A percentile compares a stretch with the other conserved stretches of the same genome.
Conservation (phyloP, 1,140 invertebrate species). For the Leptinotarsa undecemlineata region DNA sequence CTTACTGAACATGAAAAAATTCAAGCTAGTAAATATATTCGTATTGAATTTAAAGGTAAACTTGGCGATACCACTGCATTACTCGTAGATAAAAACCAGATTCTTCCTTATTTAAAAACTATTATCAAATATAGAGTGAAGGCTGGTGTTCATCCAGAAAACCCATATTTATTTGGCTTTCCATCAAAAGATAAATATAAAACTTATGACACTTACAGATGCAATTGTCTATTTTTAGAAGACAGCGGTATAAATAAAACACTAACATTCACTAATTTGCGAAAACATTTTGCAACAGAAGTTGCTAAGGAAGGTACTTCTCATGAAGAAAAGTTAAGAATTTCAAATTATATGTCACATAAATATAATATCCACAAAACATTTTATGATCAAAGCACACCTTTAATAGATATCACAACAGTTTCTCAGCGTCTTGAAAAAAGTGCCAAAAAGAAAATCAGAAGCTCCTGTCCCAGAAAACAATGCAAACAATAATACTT, state of each 20-base stretch:
- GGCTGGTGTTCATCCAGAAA: constrained; percentile 11
- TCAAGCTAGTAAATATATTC: constrained; percentile 14
- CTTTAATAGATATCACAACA: neutral
- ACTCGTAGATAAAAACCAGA: constrained; percentile 1
- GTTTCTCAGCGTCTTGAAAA: neutral
- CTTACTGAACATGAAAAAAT: constrained; percentile 9
- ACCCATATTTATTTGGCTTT: constrained; percentile 9
- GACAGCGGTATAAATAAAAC: constrained; percentile 8
- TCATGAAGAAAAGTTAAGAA: constrained; percentile 12
- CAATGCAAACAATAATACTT: neutral
- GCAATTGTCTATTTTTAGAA: constrained; percentile 3
- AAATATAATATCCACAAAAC: constrained; percentile 10
- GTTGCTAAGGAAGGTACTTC: constrained; percentile 8
- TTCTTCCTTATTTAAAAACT: constrained; percentile 1
- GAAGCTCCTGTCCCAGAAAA: neutral
- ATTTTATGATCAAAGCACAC: constrained; percentile 4
- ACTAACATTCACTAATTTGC: constrained; percentile 12
- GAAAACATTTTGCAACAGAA: constrained; percentile 17
- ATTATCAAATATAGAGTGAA: neutral
- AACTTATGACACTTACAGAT: constrained; percentile 12
- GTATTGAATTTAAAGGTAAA: constrained; percentile 4
- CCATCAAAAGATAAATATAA: constrained; percentile 20
- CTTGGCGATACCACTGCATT: constrained; percentile 10
- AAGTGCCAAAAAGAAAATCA: constrained; percentile 7
- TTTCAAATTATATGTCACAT: constrained; percentile 15